Base-by-base conservation (phyloP, 1,140 invertebrate species). In the Eumaeus atala region DNA sequence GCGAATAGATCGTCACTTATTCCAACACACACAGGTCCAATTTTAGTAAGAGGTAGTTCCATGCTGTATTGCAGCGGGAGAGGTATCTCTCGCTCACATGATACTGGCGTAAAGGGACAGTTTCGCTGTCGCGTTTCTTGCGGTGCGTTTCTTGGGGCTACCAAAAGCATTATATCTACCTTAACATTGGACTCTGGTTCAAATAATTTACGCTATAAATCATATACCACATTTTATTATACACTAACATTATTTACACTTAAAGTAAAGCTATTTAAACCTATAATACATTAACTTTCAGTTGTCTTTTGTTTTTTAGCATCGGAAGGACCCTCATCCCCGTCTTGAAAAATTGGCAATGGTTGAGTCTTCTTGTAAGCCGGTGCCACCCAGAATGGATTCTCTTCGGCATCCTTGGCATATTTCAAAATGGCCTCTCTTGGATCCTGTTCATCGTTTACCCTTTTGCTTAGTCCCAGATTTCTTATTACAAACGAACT, bases 401-500 rank as follows among this genome's bases (percentile, higher is more conserved):
- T 97, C 78, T 98, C 95, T 49, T 92, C 97, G 0, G 98, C 98
- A 28, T 97, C 97, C 81, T 99, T 97, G 0, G 98, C 98, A 88
- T 94, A 98, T 62, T 96, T 94, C n/a, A 99, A 88, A 70, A 99
- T 98, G 6, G 97, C 97, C 71, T 97, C 96, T 52, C 98, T 90
- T 0, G 98, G 97, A 90, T 99, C 97, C 70, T 98, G 95, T 84
- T 98, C 97, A 71, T 98, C 96, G 64, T 98, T 94, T 14, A 98
- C 95, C 54, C 95, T 91, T 73, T 99, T 99, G 64, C 95, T 95
- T 1, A 97, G 86, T 0, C 97, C 98, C 17, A 99, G 89, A 80
- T 98, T 97, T 54, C 97, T 91, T 47, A 98, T 98, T 17, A 99
- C 97, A 84, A 97, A 99, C 0, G 97, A 99, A 60, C 97, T 98